Percentiles rank a stretch among this genome's conserved stretches.
phyloP scores from a whole-genome alignment of 2,888 invertebrate genomes.

The Heteromyza rotundicornis region DNA sequence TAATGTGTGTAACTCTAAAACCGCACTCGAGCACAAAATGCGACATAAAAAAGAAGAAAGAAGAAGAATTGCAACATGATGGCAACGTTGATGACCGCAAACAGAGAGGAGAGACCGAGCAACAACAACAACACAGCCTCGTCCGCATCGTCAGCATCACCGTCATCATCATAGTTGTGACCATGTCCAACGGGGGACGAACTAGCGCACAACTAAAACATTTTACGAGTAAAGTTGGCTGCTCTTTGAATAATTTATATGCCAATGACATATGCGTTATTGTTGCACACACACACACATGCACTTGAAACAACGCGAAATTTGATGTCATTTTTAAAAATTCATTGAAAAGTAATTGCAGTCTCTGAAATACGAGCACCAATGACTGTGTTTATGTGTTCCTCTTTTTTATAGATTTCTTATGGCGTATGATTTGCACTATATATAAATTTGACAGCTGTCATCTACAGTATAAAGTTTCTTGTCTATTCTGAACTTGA shows the following conservation, averaged over 20 bases:
- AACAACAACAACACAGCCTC: conserved; percentile 2
- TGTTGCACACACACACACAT: no score
- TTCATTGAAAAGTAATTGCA: background rate
- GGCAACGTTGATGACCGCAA: background rate
- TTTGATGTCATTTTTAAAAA: background rate
- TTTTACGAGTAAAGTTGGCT: background rate
- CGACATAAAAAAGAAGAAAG: conserved; percentile 5
- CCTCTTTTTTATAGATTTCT: no score
- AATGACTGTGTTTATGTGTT: background rate
- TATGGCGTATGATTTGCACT: no score
- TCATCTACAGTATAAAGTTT: no score
- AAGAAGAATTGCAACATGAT: conserved; percentile 5
- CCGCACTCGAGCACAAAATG: conserved; percentile 26
- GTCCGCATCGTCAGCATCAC: conserved; percentile 28
- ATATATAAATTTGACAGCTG: no score
- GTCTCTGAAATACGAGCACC: background rate
- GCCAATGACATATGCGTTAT: conserved; percentile 8
- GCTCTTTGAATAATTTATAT: conserved; percentile 15
- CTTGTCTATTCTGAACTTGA: no score
- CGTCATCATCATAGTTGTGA: background rate
- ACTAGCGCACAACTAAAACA: background rate
- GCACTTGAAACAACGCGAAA: background rate
- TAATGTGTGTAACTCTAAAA: conserved; percentile 31
- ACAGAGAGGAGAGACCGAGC: conserved; percentile 1
- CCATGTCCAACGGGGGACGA: background rate